phyloP scores from a whole-genome alignment of 2,888 invertebrate genomes.

The Clistopyga incitator region DNA sequence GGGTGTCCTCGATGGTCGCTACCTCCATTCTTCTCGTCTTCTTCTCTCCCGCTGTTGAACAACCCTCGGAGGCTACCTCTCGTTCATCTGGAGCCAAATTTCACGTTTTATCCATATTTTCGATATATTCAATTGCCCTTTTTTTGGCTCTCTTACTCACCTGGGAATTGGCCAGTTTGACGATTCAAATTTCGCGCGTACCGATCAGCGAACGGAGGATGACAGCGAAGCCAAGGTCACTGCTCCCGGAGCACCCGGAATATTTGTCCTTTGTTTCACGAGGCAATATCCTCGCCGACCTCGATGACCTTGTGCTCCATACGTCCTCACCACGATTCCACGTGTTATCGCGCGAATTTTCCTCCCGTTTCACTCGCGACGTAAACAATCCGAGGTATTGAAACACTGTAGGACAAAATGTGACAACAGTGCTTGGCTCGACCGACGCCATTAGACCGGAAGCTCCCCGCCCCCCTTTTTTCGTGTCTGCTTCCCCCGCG shows the following conservation, averaged over 20 bases:
- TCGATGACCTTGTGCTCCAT: constrained; percentile 32
- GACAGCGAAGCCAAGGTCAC: constrained; percentile 83
- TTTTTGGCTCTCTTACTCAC: constrained; percentile 14
- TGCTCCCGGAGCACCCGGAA: constrained; percentile 75
- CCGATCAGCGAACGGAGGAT: constrained; percentile 69
- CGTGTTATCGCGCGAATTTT: constrained; percentile 62
- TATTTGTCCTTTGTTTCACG: constrained; percentile 68
- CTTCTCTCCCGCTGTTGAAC: neutral
- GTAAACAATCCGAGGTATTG: constrained; percentile 83
- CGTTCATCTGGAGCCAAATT: neutral
- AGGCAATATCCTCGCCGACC: constrained; percentile 32
- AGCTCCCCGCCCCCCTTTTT: constrained; percentile 68
- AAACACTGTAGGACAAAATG: constrained; percentile 84
- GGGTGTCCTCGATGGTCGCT: constrained; percentile 80
- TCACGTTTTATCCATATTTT: neutral
- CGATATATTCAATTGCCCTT: neutral
- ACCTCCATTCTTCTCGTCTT: constrained; percentile 78
- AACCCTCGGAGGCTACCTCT: neutral
- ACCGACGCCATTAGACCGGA: constrained; percentile 83
- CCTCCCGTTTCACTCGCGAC: constrained; percentile 67
- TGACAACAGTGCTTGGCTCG: constrained; percentile 83
- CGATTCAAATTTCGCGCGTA: constrained; percentile 77
- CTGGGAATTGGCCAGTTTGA: neutral
- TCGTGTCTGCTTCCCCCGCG: neutral
- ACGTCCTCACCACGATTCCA: constrained; percentile 19